Evolutionary conservation across 92 coral and sea anemone genomes (phyloP), one percentile per base, ranked within the genome.

Genomic region (Epizoanthus scotinus): DNA sequence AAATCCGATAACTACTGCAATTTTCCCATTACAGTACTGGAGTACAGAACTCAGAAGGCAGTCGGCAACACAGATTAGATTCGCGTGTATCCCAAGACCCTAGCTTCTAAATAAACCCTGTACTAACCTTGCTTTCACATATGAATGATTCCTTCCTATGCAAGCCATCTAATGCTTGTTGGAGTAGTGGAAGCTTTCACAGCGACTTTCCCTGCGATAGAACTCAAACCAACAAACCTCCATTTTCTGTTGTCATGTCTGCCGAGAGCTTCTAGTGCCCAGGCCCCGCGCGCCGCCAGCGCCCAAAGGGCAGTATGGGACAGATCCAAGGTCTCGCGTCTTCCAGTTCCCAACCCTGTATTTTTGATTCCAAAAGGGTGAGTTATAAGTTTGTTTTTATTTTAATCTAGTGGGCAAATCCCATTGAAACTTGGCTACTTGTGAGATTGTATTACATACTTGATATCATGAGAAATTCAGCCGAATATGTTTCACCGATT

Each of bases 211-310:
- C 73, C 0, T n/a, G 73, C 55, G 54, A n/a, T 21, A 25, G 6
- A 42, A 68, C 44, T 44, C 50, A 44, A 8, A 63, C 69, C 69
- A 63, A 63, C 68, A 63, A 67, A 67, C 28, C 73, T 18, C 73
- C 73, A 68, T 40, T 68, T 68, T 68, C 73, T 68, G 73, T 68
- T 68, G 73, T 68, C 73, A 68, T 8, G 73, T 68, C 73, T 34
- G 19, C 49, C 73, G 18, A n/a, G 22, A n/a, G 15, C 27, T 20
- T 1, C 73, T 67, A 28, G 73, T 67, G 40, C 54, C 73, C 55
- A 67, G 14, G 73, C 36, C 34, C 21, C 3, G 40, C 40, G 20
- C 52, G 22, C 49, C 53, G 27, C 21, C 1, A 12, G 0, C 9
- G 14, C 14, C 52, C 14, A 7, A 12, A 44, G 15, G 1, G 52